Evolutionary conservation across 1,140 invertebrate genomes (phyloP).

Genomic region (Hirudo medicinalis): DNA sequence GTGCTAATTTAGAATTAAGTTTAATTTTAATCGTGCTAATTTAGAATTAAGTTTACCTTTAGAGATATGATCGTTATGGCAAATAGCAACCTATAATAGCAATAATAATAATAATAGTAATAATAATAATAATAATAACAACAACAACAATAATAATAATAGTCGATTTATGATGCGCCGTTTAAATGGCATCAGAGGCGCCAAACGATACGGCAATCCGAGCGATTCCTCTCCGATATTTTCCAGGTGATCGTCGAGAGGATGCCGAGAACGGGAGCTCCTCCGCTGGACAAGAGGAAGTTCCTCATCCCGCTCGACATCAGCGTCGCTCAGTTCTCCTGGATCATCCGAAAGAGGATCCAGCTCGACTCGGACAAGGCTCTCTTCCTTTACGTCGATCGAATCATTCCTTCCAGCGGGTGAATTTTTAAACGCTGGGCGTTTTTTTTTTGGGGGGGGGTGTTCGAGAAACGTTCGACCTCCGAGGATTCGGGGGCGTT

Average conservation of each 20-base stretch:
- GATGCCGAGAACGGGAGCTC: constrained; percentile 40
- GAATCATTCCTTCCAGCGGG: constrained; percentile 44
- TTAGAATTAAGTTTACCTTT: too few relatives aligned
- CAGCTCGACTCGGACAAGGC: constrained; percentile 43
- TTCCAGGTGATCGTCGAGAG: constrained; percentile 43
- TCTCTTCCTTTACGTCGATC: constrained; percentile 45
- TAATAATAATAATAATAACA: too few relatives aligned
- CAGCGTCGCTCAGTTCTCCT: constrained; percentile 48
- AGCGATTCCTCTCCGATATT: constrained; percentile 8
- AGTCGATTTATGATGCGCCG: too few relatives aligned
- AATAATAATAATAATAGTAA: too few relatives aligned
- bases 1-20: too few relatives aligned
- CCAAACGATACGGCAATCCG: neutral
- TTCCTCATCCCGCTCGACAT: constrained; percentile 46
- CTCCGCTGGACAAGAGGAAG: constrained; percentile 44
- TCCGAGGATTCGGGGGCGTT: neutral
- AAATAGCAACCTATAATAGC: too few relatives aligned
- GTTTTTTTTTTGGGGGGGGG: constrained; percentile 9
- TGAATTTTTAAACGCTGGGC: constrained; percentile 24
- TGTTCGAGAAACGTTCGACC: too few relatives aligned
- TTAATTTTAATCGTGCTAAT: too few relatives aligned
- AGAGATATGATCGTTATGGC: too few relatives aligned
- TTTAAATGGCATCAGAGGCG: neutral
- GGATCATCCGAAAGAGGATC: constrained; percentile 45
- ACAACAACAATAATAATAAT: too few relatives aligned